Percentiles rank a stretch among this genome's conserved stretches.
Conservation (phyloP, 2,113 vertebrate species). For the Sapajus apella region DNA sequence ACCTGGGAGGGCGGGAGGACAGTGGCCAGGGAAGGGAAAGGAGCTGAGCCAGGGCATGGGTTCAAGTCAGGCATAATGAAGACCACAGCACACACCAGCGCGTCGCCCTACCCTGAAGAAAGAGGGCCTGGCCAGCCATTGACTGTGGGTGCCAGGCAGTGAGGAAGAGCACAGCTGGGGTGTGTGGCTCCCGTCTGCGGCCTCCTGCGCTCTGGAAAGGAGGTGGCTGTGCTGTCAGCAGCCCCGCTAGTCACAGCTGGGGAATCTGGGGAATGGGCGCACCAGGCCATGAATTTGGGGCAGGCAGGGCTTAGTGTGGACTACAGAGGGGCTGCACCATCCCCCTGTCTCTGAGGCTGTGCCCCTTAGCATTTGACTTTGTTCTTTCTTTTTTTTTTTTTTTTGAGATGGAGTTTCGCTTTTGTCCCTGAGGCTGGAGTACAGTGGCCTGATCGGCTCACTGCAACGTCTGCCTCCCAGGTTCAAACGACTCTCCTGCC, state of each 20-base stretch:
- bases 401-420: too few relatives aligned
- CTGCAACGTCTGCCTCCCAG: too few relatives aligned
- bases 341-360: rapidly evolving
- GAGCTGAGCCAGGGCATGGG: neutral
- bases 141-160: neutral
- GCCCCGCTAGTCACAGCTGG: neutral
- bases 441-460: too few relatives aligned
- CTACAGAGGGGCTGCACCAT: rapidly evolving
- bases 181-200: too few relatives aligned
- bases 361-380: neutral
- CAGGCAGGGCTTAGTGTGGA: neutral
- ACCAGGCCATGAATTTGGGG: rapidly evolving
- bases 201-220: neutral
- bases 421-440: too few relatives aligned
- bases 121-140: neutral
- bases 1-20: neutral
- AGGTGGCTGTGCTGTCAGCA: neutral
- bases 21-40: neutral
- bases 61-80: neutral
- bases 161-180: neutral
- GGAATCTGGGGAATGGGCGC: too few relatives aligned
- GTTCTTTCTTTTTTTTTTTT: too few relatives aligned
- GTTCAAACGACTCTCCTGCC: too few relatives aligned
- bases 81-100: neutral
- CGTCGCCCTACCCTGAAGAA: neutral